Conservation (phyloP, 2,113 vertebrate genomes). For the Sylvilagus bachmani region DNA sequence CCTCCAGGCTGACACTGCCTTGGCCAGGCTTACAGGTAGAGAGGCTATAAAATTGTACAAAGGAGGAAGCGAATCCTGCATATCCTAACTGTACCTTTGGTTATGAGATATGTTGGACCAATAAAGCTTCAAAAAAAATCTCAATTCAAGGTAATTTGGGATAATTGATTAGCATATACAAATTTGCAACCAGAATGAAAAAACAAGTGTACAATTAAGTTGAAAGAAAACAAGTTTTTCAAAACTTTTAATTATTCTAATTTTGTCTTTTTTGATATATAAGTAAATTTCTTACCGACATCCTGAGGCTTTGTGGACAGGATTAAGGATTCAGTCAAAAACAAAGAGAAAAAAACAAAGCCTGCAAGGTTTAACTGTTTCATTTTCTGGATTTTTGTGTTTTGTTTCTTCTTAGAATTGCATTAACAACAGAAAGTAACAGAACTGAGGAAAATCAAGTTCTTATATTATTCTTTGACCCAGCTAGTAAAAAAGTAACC, state of each 20-base stretch:
- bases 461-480: constrained; percentile 68
- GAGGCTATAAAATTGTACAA: background rate
- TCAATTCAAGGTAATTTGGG: background rate
- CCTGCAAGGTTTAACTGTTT: constrained; percentile 49
- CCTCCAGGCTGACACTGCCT: background rate
- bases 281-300: constrained; percentile 75
- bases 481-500: constrained; percentile 73
- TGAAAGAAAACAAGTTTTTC: background rate
- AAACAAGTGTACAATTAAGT: constrained; percentile 1
- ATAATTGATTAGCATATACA: background rate
- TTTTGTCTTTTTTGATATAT: constrained; percentile 34
- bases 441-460: constrained; percentile 9
- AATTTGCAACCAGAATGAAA: background rate
- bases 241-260: constrained; percentile 42
- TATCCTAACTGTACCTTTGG: background rate
- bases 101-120: background rate
- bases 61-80: background rate
- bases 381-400: constrained; percentile 4
- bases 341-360: constrained; percentile 72
- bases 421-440: constrained; percentile 51
- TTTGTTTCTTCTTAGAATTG: background rate
- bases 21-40: background rate
- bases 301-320: constrained; percentile 56
- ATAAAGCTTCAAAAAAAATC: background rate
- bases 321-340: constrained; percentile 64